These are phyloP conservation scores for Chrysolina haemoptera DNA, from an alignment of 2,888 invertebrate genomes.

Conservation along the genomic window DNA sequence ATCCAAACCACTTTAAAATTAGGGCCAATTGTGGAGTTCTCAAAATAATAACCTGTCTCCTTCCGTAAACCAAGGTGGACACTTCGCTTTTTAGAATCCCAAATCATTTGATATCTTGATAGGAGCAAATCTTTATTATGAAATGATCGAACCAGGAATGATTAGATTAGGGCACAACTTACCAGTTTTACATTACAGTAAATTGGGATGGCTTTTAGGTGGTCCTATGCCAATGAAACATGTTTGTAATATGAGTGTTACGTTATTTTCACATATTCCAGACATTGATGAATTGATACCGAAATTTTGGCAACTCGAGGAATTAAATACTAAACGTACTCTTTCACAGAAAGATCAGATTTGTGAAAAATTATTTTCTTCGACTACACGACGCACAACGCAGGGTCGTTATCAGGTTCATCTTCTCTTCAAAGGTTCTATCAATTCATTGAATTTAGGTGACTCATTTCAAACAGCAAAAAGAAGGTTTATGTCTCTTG, in stretches of 20 bases:
- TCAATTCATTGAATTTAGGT: conserved; percentile 12
- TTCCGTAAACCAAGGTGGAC: conserved; percentile 22
- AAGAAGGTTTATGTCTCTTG: conserved; percentile 10
- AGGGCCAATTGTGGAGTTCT: conserved; percentile 12
- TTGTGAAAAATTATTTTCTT: conserved; percentile 15
- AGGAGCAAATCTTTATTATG: conserved; percentile 28
- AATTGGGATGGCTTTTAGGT: conserved; percentile 29
- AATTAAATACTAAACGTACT: background rate
- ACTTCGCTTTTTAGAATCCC: conserved; percentile 16
- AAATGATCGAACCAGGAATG: conserved; percentile 25
- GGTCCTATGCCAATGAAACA: background rate
- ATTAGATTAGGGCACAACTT: conserved; percentile 8
- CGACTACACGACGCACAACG: background rate
- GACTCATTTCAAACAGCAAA: conserved; percentile 20
- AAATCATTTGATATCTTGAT: conserved; percentile 12
- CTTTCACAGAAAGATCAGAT: conserved; percentile 11
- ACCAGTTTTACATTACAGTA: conserved; percentile 23
- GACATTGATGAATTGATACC: conserved; percentile 25
- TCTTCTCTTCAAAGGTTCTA: background rate
- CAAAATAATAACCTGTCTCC: conserved; percentile 27
- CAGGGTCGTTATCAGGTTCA: conserved; percentile 11
- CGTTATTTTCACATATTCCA: conserved; percentile 10
- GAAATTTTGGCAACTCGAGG: conserved; percentile 32
- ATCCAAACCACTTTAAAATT: background rate
- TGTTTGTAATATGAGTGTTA: background rate